Evolutionary conservation across 37 sponge, comb jelly and placozoan genomes (phyloP).

Genomic region (Aplysina aerophoba): DNA sequence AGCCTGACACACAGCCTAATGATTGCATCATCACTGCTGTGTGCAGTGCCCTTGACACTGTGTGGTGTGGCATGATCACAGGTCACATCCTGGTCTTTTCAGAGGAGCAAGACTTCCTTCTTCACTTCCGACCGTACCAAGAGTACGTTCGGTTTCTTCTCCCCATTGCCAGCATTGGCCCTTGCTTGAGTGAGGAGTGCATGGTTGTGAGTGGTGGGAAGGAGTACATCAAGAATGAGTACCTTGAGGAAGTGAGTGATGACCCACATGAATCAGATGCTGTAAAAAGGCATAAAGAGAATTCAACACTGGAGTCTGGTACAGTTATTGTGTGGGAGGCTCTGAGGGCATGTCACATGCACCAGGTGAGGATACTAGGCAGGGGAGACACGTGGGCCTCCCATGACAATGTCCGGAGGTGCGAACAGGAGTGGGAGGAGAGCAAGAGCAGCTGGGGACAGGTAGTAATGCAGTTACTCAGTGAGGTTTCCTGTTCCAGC

Average conservation of each 20-base stretch:
- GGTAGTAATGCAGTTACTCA: too few relatives aligned
- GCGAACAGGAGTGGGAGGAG: conserved; percentile 9
- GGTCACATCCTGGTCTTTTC: conserved; percentile 41
- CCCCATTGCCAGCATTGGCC: conserved; percentile 22
- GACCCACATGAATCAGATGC: background rate
- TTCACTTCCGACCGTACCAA: conserved; percentile 54
- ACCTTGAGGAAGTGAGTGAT: conserved; percentile 7
- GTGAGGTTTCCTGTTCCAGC: too few relatives aligned
- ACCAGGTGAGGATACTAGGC: conserved; percentile 51
- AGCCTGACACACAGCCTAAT: background rate
- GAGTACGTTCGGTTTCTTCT: conserved; percentile 59
- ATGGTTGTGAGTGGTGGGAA: conserved; percentile 46
- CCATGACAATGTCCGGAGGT: background rate
- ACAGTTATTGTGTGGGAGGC: conserved; percentile 73
- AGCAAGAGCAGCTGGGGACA: too few relatives aligned
- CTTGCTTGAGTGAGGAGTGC: conserved; percentile 10
- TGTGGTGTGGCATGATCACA: conserved; percentile 38
- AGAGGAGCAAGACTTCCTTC: conserved; percentile 16
- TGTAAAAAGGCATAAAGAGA: background rate
- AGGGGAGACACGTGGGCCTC: conserved; percentile 23
- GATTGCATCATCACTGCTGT: conserved; percentile 38
- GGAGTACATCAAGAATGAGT: background rate
- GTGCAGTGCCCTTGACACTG: conserved; percentile 37
- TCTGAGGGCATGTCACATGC: conserved; percentile 40
- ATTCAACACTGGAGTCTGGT: conserved; percentile 20